A percentile compares a stretch with the other conserved stretches of the same genome.
phyloP scores from a whole-genome alignment of 2,888 invertebrate species.

The Dendrolimus houi region DNA sequence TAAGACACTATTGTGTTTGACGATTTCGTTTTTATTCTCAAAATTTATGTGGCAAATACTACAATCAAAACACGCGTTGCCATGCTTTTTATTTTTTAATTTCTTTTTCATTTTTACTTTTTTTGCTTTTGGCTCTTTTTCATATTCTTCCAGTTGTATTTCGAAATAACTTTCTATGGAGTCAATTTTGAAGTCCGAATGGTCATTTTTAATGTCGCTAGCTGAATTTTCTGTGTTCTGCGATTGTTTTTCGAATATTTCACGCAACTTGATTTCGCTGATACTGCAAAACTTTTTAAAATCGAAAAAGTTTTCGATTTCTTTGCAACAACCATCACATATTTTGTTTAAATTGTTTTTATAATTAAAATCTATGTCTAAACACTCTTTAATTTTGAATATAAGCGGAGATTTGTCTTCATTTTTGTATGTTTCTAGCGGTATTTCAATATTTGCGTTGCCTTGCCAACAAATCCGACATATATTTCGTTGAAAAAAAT shows the following conservation, averaged over 20 bases:
- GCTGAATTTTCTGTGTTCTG: neutral
- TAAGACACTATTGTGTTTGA: conserved; percentile 34
- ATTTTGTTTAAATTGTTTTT: conserved; percentile 33
- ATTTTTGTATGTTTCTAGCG: conserved; percentile 14
- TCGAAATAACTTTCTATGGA: neutral
- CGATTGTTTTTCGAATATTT: conserved; percentile 22
- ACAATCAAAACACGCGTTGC: conserved; percentile 51
- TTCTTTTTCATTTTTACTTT: conserved; percentile 21
- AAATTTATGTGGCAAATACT: conserved; percentile 45
- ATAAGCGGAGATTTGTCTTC: conserved; percentile 17
- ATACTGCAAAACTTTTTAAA: conserved; percentile 47
- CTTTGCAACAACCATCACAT: conserved; percentile 38
- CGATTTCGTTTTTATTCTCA: conserved; percentile 23
- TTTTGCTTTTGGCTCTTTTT: conserved; percentile 10
- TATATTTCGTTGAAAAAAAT: conserved; percentile 43
- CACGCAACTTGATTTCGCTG: conserved; percentile 32
- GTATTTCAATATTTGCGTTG: conserved; percentile 30
- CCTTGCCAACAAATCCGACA: conserved; percentile 55
- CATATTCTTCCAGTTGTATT: conserved; percentile 4
- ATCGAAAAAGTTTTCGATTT: conserved; percentile 41
- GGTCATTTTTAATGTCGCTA: neutral
- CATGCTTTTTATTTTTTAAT: conserved; percentile 25
- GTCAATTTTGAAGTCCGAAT: neutral
- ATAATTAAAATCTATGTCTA: conserved; percentile 36
- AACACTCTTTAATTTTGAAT: conserved; percentile 40